A percentile compares a stretch with the other conserved stretches of the same genome.
Evolutionary conservation across 2,113 vertebrate species (phyloP).

Genomic region (Campylorhamphus procurvoides): DNA sequence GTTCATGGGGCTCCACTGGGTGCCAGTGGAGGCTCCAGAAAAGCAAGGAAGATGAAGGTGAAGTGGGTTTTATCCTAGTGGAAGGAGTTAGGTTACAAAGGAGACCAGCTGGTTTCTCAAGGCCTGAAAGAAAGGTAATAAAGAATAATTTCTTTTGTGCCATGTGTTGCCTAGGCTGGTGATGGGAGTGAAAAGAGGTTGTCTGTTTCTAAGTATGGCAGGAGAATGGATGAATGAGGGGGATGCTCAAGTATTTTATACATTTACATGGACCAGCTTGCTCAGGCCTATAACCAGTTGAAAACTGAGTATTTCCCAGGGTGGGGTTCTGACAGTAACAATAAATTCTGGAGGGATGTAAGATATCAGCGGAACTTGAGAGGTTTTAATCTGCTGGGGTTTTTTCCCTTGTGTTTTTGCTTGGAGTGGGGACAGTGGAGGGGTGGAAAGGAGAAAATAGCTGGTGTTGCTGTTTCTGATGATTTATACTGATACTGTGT

Average conservation of each 20-base stretch:
- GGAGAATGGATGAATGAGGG: neutral
- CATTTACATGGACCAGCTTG: neutral
- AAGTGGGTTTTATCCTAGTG: neutral
- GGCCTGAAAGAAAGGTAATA: neutral
- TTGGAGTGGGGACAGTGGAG: neutral
- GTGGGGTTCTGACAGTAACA: rapidly evolving
- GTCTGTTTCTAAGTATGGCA: neutral
- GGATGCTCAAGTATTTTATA: neutral
- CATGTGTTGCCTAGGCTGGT: neutral
- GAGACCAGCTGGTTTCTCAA: neutral
- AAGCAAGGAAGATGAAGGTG: neutral
- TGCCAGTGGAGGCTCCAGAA: neutral
- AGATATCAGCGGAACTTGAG: neutral
- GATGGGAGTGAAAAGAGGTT: neutral
- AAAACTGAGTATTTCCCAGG: neutral
- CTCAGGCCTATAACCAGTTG: neutral
- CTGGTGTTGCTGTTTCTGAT: neutral
- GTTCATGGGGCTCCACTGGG: rapidly evolving
- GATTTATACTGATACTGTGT: neutral
- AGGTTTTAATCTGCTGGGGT: neutral
- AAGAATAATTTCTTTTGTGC: neutral
- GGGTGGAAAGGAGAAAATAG: neutral
- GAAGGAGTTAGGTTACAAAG: neutral
- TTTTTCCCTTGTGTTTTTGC: neutral
- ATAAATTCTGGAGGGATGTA: neutral